phyloP scores from a whole-genome alignment of 1,140 invertebrate genomes.

The Oreohelix idahoensis region DNA sequence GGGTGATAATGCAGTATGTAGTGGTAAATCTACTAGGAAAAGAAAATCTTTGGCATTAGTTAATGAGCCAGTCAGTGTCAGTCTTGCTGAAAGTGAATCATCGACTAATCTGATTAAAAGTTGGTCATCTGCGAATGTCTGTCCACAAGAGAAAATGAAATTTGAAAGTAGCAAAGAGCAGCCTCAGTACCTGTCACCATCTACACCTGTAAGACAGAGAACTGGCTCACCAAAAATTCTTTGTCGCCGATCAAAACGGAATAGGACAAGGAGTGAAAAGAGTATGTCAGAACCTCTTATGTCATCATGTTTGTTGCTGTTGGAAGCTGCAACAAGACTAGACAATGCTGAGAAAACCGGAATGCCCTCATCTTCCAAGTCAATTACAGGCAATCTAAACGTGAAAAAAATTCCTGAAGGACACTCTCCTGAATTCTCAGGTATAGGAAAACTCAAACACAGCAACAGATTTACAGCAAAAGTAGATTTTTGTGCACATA shows the following conservation, averaged over 20 bases:
- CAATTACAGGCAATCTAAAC: neutral
- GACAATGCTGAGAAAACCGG: conserved; percentile 36
- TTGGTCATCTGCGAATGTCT: neutral
- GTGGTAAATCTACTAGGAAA: neutral
- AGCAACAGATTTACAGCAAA: neutral
- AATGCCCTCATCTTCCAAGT: neutral
- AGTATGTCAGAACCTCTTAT: conserved; percentile 19
- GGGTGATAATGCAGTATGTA: too few relatives aligned
- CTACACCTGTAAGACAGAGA: neutral
- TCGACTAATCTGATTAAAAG: neutral
- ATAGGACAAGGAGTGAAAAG: neutral
- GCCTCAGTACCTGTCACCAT: neutral
- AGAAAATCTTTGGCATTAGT: neutral
- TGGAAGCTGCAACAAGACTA: conserved; percentile 37
- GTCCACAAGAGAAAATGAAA: neutral
- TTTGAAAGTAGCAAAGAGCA: neutral
- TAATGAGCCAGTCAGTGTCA: neutral
- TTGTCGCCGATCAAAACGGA: conserved; percentile 10
- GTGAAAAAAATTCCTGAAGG: neutral
- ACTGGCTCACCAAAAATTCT: conserved; percentile 24
- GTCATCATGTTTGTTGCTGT: conserved; percentile 36
- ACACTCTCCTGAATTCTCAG: neutral
- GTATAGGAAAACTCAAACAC: neutral
- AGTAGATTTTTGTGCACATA: neutral
- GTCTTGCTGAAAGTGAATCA: neutral